Percentiles rank a stretch among this genome's conserved stretches.
Evolutionary conservation across 2,113 vertebrate genomes (phyloP).

Genomic region (Odobenus rosmarus): DNA sequence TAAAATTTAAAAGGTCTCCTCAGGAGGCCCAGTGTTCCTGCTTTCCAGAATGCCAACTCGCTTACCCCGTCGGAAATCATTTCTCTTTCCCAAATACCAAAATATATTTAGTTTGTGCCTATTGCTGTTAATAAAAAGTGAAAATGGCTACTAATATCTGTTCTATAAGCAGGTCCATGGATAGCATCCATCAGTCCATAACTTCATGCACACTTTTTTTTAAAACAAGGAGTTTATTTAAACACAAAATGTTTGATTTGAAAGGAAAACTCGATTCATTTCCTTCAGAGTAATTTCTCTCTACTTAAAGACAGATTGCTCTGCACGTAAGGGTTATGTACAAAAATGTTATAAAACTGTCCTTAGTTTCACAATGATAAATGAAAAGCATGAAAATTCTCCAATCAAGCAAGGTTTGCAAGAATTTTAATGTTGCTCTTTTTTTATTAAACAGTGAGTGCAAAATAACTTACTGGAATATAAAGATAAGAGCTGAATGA

Average conservation of each 20-base stretch:
- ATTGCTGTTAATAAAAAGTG: neutral
- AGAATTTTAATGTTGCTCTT: neutral
- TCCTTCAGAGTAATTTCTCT: neutral
- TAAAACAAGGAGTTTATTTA: slow-evolving; percentile 9
- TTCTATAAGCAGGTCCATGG: neutral
- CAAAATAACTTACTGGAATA: neutral
- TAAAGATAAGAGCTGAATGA: neutral
- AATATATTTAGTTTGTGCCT: neutral
- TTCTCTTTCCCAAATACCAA: neutral
- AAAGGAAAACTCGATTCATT: neutral
- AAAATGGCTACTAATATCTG: neutral
- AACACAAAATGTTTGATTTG: neutral
- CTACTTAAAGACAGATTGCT: neutral
- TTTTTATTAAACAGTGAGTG: neutral
- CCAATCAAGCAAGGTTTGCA: neutral
- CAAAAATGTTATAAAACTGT: neutral
- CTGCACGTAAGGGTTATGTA: neutral
- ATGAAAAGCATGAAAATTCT: neutral
- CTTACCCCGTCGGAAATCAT: neutral
- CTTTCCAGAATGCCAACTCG: neutral
- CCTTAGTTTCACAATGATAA: neutral
- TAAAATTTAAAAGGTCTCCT: neutral
- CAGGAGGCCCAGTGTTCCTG: neutral
- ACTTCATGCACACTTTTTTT: neutral
- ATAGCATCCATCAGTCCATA: neutral